Evolutionary conservation across 2,888 invertebrate genomes (phyloP).

Genomic region (Dysmachus trigonus): DNA sequence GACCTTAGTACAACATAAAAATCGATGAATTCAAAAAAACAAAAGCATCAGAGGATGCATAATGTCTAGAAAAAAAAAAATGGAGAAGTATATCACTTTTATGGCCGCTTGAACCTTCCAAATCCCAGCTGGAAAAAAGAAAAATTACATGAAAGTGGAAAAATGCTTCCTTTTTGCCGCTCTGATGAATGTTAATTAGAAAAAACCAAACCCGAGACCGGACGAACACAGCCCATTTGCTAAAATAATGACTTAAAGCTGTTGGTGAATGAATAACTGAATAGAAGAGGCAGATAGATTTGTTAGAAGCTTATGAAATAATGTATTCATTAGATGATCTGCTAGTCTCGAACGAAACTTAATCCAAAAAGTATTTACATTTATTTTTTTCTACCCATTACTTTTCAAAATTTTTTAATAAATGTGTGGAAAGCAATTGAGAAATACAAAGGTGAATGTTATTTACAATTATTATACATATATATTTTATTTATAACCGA

Average conservation of each 20-base stretch:
- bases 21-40: neutral
- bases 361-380: conserved; percentile 3
- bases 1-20: neutral
- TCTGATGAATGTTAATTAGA: neutral
- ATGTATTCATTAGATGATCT: neutral
- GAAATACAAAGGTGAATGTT: neutral
- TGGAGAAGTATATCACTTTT: neutral
- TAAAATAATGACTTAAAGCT: neutral
- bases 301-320: neutral
- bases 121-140: conserved; percentile 31
- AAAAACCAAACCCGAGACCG: neutral
- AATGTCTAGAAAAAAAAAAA: neutral
- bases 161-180: neutral
- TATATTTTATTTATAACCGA: too few relatives aligned
- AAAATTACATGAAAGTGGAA: conserved; percentile 25
- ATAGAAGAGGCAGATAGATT: neutral
- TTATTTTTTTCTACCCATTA: neutral
- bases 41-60: neutral
- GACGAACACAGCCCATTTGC: neutral
- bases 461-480: neutral
- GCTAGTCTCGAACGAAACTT: neutral
- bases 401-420: neutral
- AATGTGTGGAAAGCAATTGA: neutral
- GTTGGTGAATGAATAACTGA: neutral
- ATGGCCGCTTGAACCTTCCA: conserved; percentile 9